Conservation (phyloP, 2,797 vertebrate genomes). For the Pseudotriccus pelzelni region DNA sequence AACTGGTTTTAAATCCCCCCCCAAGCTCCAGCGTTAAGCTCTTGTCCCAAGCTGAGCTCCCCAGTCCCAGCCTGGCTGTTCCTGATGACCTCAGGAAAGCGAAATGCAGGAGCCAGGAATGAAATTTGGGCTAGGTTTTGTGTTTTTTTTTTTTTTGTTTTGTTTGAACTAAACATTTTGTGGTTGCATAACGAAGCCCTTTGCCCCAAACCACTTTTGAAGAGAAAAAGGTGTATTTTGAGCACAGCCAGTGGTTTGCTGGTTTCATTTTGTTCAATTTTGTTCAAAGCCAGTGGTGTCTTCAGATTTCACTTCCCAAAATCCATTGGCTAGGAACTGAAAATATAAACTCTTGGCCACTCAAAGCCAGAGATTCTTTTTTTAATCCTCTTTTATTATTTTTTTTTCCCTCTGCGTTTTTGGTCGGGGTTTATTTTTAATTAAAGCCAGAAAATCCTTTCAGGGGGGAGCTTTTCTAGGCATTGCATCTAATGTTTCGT, state of each 20-base stretch:
- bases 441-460: background rate
- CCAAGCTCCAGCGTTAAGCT: background rate
- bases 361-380: background rate
- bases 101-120: background rate
- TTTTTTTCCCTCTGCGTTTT: background rate
- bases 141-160: background rate
- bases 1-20: background rate
- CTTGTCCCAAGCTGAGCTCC: background rate
- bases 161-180: background rate
- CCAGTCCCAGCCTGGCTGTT: background rate
- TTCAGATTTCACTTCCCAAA: background rate
- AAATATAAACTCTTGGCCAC: background rate
- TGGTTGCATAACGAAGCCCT: background rate
- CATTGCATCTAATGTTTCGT: background rate
- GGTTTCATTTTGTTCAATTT: background rate
- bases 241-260: background rate
- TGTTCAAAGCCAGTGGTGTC: background rate
- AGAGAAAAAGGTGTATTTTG: background rate
- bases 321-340: background rate
- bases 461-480: background rate
- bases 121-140: rapidly evolving
- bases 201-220: background rate
- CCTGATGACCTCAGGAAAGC: background rate
- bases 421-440: background rate
- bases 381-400: background rate